These are phyloP conservation scores for Gila orcuttii DNA, from an alignment of 2,113 vertebrate genomes.

Conservation along the genomic window DNA sequence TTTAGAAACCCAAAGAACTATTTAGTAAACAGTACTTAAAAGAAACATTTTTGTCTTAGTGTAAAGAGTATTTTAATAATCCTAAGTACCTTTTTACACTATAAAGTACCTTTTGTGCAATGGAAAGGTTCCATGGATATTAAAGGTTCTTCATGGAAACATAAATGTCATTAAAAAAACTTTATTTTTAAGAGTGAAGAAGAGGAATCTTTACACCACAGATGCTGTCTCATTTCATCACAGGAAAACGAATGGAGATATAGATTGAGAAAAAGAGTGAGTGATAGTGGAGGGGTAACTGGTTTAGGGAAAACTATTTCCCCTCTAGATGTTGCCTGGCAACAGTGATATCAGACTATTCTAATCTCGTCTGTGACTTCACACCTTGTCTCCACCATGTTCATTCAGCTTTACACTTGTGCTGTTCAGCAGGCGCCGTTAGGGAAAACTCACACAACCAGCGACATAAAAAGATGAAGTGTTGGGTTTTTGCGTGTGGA, in stretches of 20 bases:
- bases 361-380: conserved; percentile 58
- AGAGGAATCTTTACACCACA: neutral
- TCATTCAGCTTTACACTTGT: conserved; percentile 59
- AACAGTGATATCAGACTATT: conserved; percentile 68
- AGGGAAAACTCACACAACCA: neutral
- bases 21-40: no score
- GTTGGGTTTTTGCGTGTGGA: neutral
- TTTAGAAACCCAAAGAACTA: no score
- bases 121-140: no score
- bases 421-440: conserved; percentile 1
- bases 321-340: conserved; percentile 61
- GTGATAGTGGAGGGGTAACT: conserved; percentile 34
- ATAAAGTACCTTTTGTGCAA: no score
- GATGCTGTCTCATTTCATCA: conserved; percentile 17
- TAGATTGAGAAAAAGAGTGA: neutral
- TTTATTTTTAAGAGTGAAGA: neutral
- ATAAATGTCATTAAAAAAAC: no score
- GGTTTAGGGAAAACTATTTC: conserved; percentile 32
- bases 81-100: no score
- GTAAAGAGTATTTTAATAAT: no score
- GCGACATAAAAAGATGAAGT: neutral
- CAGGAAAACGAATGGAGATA: neutral
- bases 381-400: conserved; percentile 63
- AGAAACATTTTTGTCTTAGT: no score
- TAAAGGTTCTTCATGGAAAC: no score